These are phyloP conservation scores for Nestor notabilis DNA, from an alignment of 2,113 vertebrate genomes.

Conservation along the genomic window DNA sequence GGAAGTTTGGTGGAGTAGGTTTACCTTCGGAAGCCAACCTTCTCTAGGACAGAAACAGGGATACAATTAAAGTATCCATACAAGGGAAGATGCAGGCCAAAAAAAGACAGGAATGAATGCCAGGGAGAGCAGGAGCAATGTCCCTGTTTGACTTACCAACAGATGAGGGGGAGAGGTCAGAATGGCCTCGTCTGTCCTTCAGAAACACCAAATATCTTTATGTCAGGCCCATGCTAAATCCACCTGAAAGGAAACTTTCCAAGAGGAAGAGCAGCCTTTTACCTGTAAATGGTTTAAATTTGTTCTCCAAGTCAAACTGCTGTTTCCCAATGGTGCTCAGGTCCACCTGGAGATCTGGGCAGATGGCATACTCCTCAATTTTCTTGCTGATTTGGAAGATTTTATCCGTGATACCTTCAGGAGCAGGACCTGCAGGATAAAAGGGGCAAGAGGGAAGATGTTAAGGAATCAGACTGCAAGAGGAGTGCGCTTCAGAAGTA, in stretches of 20 bases:
- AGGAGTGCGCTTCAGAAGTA: background rate
- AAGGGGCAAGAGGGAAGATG: background rate
- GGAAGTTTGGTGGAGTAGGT: background rate
- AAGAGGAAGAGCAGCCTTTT: background rate
- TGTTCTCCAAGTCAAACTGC: slow-evolving; percentile 96
- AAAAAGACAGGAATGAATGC: background rate
- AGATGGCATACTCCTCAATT: slow-evolving; percentile 93
- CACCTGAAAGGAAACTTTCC: background rate
- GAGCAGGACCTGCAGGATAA: slow-evolving; percentile 87
- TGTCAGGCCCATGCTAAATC: background rate
- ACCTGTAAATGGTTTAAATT: slow-evolving; percentile 95
- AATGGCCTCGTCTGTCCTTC: background rate
- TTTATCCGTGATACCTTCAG: slow-evolving; percentile 93
- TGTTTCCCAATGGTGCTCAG: slow-evolving; percentile 90
- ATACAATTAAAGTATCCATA: background rate
- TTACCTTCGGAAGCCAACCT: background rate
- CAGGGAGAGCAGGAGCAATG: background rate
- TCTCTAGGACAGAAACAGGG: background rate
- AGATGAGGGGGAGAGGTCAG: background rate
- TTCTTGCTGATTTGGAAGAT: slow-evolving; percentile 97
- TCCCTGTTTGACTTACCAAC: background rate
- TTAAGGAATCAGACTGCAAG: background rate
- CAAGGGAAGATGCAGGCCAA: background rate
- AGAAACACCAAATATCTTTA: background rate
- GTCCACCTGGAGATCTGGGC: slow-evolving; percentile 92